Evolutionary conservation across 2,113 vertebrate species (phyloP).

Genomic region (Pelecanus crispus): DNA sequence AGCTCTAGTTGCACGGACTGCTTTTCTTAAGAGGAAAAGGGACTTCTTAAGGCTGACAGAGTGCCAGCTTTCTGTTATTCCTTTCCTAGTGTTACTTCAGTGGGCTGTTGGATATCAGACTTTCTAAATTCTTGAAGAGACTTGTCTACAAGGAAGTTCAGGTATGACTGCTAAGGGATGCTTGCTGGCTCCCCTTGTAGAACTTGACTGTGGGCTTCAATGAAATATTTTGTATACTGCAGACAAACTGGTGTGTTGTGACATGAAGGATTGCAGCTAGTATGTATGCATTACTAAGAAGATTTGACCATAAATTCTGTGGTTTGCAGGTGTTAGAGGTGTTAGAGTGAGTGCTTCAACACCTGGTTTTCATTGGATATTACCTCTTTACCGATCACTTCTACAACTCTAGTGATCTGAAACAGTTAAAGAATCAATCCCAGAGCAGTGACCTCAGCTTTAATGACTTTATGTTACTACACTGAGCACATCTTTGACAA

Average conservation of each 20-base stretch:
- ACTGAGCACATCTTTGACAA: neutral
- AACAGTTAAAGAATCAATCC: neutral
- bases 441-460: neutral
- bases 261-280: neutral
- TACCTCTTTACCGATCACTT: neutral
- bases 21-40: neutral
- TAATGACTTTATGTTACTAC: neutral
- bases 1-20: neutral
- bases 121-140: neutral
- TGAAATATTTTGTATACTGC: neutral
- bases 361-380: neutral
- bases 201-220: neutral
- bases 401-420: neutral
- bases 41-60: neutral
- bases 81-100: neutral
- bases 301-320: neutral
- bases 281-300: neutral
- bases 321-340: neutral
- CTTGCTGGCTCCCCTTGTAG: neutral
- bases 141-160: neutral
- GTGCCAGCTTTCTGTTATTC: neutral
- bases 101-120: neutral
- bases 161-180: neutral
- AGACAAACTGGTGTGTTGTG: neutral
- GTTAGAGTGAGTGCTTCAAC: neutral